phyloP scores from a whole-genome alignment of 2,797 vertebrate species.

The Merluccius polli region DNA sequence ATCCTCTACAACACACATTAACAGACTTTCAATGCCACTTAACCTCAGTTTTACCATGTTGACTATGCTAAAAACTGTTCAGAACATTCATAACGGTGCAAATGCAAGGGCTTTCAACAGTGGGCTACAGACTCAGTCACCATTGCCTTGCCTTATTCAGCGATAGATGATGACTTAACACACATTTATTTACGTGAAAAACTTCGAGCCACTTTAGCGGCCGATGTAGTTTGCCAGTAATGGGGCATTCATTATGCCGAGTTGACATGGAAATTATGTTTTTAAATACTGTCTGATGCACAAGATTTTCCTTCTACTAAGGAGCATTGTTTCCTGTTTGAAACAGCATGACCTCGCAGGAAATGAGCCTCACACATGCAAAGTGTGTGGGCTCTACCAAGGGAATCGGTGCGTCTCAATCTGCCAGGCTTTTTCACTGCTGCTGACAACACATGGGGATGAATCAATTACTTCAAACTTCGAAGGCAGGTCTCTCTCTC shows the following conservation, averaged over 20 bases:
- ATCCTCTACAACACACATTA: conserved; percentile 72
- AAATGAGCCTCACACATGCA: conserved; percentile 46
- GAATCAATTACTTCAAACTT: conserved; percentile 42
- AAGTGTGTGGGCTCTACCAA: conserved; percentile 30
- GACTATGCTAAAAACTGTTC: background rate
- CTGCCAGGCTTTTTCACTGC: conserved; percentile 34
- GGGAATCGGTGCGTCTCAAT: conserved; percentile 55
- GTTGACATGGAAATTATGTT: background rate
- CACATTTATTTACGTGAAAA: no score
- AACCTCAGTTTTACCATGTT: background rate
- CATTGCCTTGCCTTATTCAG: no score
- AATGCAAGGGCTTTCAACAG: no score
- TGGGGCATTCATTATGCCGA: background rate
- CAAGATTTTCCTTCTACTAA: conserved; percentile 31
- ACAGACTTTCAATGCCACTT: background rate
- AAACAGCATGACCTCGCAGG: conserved; percentile 40
- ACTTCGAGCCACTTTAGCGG: no score
- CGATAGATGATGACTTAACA: no score
- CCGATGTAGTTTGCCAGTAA: background rate
- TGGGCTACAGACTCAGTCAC: no score
- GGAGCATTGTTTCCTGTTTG: conserved; percentile 22
- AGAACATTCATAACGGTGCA: background rate
- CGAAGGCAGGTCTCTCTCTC: no score
- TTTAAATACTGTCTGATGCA: conserved; percentile 18
- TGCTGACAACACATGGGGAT: conserved; percentile 41